A percentile compares a stretch with the other conserved stretches of the same genome.
phyloP scores from a whole-genome alignment of 1,140 invertebrate genomes.

The Tetragnatha versicolor region DNA sequence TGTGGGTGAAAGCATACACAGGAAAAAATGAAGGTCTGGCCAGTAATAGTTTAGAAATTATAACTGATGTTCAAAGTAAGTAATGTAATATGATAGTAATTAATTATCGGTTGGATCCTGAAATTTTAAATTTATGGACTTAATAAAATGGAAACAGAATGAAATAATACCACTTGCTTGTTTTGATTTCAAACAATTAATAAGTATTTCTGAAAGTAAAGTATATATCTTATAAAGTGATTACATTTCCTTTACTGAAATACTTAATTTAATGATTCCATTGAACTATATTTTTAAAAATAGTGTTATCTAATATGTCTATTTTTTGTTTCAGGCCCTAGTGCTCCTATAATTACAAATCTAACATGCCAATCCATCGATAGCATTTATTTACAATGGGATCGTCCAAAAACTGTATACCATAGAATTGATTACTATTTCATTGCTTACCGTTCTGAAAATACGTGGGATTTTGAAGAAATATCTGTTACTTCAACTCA shows the following conservation, averaged over 20 bases:
- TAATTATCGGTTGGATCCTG: too few species aligned
- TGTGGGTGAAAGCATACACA: conserved; percentile 83
- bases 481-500: conserved; percentile 69
- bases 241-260: too few species aligned
- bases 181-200: too few species aligned
- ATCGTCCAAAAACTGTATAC: conserved; percentile 75
- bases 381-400: conserved; percentile 81
- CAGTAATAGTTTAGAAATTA: conserved; percentile 75
- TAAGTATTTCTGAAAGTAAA: not conserved
- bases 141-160: too few species aligned
- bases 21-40: conserved; percentile 76
- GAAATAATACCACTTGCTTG: too few species aligned
- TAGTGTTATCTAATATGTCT: too few species aligned
- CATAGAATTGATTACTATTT: conserved; percentile 78
- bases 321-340: conserved; percentile 66
- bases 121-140: too few species aligned
- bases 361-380: conserved; percentile 79
- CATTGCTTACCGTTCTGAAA: conserved; percentile 72
- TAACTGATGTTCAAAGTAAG: conserved; percentile 75
- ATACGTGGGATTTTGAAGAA: conserved; percentile 70
- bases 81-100: not conserved
- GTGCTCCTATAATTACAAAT: conserved; percentile 80
- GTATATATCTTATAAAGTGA: too few species aligned
- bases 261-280: too few species aligned
- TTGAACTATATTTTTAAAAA: too few species aligned